Evolutionary conservation across 2,113 vertebrate genomes (phyloP), one percentile per base, ranked within the genome.

Genomic region (Aptenodytes patagonicus): DNA sequence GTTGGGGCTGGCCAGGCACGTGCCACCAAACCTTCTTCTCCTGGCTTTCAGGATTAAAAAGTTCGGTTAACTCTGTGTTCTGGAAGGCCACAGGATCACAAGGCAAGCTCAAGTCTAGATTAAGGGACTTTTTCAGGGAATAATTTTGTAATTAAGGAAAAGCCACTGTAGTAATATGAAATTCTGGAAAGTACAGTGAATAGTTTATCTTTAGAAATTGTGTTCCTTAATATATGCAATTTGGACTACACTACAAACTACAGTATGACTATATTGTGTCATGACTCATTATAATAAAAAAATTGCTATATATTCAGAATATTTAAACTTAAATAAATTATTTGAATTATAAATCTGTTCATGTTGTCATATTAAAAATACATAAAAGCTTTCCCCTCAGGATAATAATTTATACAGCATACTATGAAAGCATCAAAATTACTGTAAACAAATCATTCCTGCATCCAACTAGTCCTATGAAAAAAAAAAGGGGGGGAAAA

Each of bases 321-420:
- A 89, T 4, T 80, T 38, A 88, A 88, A 71, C 18, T 32, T 7
- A 69, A 92, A 61, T n/a, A 42, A 44, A 42, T 76, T 32, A 62
- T 18, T 6, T 58, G 2, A 76, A 80, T 76, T n/a, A 55, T 47
- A 73, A 78, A 85, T 24, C 36, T 0, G 0, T 62, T 46, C 25
- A 36, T 17, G 32, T 11, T 44, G 31, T 31, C 25, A 17, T 26
- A 62, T 3, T 71, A 68, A 61, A 83, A 89, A 62, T 13, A 82
- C 5, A 55, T 13, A 76, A 51, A 75, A 85, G 17, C 18, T 60
- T 81, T 75, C 11, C 32, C 51, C 16, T 51, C 34, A n/a, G 54
- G 31, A 38, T 44, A 64, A 49, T 49, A 0, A 1, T 55, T 89
- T 66, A 65, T 1, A 10, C 7, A 69, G 18, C 3, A 0, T n/a